Conservation (phyloP, 2,797 vertebrate species). For the Astyanax mexicanus region DNA sequence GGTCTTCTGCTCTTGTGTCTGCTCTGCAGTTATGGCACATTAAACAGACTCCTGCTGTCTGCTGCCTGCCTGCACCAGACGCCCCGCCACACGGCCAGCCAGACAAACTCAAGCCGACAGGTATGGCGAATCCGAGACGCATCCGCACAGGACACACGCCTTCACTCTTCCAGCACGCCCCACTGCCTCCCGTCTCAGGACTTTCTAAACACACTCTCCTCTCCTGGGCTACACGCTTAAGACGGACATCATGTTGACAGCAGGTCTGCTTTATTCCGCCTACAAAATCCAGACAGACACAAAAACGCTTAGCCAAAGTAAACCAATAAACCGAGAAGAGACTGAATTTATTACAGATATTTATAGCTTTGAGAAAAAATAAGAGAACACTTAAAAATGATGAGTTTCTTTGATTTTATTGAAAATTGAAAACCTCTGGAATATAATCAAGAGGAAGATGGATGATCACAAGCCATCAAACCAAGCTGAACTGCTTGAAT, state of each 20-base stretch:
- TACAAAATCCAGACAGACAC: neutral
- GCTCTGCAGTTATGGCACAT: slow-evolving; percentile 57
- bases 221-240: neutral
- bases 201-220: slow-evolving; percentile 2
- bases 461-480: too few species aligned
- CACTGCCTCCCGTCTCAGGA: slow-evolving; percentile 21
- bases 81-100: slow-evolving; percentile 43
- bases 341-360: neutral
- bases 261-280: neutral
- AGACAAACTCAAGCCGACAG: slow-evolving; percentile 58
- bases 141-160: slow-evolving; percentile 34
- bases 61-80: slow-evolving; percentile 43
- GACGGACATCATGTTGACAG: slow-evolving; percentile 19
- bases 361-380: neutral
- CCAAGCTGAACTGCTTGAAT: too few species aligned
- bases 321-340: too few species aligned
- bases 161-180: slow-evolving; percentile 35
- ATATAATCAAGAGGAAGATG: too few species aligned
- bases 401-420: too few species aligned
- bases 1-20: slow-evolving; percentile 49
- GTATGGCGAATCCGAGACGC: slow-evolving; percentile 37
- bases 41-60: slow-evolving; percentile 58
- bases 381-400: too few species aligned
- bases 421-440: too few species aligned
- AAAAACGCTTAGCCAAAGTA: neutral